A percentile compares a stretch with the other conserved stretches of the same genome.
Evolutionary conservation across 1,140 invertebrate genomes (phyloP).

Genomic region (Ostrea edulis): DNA sequence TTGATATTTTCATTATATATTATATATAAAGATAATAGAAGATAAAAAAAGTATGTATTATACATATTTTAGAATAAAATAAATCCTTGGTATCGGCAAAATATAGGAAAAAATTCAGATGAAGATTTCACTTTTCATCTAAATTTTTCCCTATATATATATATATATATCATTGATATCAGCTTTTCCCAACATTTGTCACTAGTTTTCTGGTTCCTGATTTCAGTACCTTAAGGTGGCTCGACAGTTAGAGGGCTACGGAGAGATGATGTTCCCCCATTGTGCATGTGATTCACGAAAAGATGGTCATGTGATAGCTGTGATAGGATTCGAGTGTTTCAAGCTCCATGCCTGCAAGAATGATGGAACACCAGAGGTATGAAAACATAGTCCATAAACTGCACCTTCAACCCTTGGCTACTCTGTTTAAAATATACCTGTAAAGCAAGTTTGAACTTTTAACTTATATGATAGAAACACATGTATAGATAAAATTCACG

Average conservation of each 20-base stretch:
- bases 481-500: too few relatives aligned
- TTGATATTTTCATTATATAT: too few relatives aligned
- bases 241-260: slow-evolving; percentile 92
- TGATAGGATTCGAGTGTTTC: slow-evolving; percentile 87
- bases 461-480: too few relatives aligned
- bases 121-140: too few relatives aligned
- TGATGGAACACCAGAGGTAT: slow-evolving; percentile 90
- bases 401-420: not conserved
- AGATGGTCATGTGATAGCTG: slow-evolving; percentile 93
- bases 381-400: not conserved
- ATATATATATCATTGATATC: too few relatives aligned
- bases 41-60: too few relatives aligned
- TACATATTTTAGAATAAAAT: too few relatives aligned
- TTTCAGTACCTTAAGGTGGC: slow-evolving; percentile 91
- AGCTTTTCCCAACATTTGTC: not conserved
- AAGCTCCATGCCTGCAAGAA: slow-evolving; percentile 93
- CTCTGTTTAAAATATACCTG: not conserved
- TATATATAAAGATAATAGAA: too few relatives aligned
- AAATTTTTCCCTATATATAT: too few relatives aligned
- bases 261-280: slow-evolving; percentile 95
- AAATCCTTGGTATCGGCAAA: too few relatives aligned
- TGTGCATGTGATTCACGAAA: slow-evolving; percentile 96
- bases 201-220: slow-evolving; percentile 48
- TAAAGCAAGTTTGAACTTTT: too few relatives aligned
- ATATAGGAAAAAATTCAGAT: too few relatives aligned